phyloP scores from a whole-genome alignment of 1,140 invertebrate genomes.

The Drosophila arawakana region DNA sequence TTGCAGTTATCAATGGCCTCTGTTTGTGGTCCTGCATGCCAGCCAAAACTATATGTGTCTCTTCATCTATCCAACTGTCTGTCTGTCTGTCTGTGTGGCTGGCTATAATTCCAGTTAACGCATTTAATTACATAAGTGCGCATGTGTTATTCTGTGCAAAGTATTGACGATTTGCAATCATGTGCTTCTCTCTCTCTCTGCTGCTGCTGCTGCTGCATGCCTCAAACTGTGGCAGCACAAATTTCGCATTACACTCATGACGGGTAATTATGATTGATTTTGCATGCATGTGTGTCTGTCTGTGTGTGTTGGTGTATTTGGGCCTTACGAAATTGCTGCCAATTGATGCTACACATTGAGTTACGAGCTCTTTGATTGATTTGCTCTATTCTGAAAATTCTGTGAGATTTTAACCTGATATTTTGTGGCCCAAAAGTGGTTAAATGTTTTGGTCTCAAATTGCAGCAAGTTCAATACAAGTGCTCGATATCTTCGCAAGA shows the following conservation, averaged over 20 bases:
- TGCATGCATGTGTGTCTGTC: constrained; percentile 5
- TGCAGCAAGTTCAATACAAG: neutral
- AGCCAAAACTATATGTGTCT: constrained; percentile 1
- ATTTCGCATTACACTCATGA: constrained; percentile 30
- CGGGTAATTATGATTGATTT: constrained; percentile 78
- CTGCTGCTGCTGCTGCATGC: neutral
- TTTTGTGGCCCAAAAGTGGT: constrained; percentile 7
- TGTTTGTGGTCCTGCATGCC: constrained; percentile 32
- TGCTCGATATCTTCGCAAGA: constrained; percentile 1
- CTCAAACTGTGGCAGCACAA: constrained; percentile 15
- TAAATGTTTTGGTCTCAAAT: neutral
- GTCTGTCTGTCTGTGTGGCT: constrained; percentile 6
- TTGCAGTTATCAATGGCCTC: constrained; percentile 6
- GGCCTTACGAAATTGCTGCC: constrained; percentile 20
- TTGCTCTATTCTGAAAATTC: constrained; percentile 28
- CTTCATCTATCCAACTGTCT: neutral
- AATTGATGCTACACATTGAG: constrained; percentile 37
- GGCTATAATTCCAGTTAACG: constrained; percentile 59
- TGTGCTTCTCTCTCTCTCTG: neutral
- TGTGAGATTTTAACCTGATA: constrained; percentile 25
- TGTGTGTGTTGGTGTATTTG: neutral
- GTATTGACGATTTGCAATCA: constrained; percentile 52
- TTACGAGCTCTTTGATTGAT: constrained; percentile 43
- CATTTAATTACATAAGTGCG: constrained; percentile 82
- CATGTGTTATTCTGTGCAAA: constrained; percentile 70